phyloP scores from a whole-genome alignment of 2,888 invertebrate genomes.

The Linnaemya tessellans region DNA sequence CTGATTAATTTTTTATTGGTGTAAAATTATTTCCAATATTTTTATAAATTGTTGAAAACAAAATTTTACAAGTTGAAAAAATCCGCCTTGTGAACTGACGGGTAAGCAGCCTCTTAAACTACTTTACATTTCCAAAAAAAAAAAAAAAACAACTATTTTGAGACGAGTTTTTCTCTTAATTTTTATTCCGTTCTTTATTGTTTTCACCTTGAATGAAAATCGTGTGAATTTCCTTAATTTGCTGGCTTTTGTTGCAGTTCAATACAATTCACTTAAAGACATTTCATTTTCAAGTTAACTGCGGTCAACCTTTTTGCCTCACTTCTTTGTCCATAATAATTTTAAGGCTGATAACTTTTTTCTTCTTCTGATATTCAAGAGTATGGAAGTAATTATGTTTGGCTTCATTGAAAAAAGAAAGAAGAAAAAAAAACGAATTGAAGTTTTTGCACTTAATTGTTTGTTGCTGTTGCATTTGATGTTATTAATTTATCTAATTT shows the following conservation, averaged over 20 bases:
- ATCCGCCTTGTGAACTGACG: background rate
- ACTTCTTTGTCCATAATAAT: background rate
- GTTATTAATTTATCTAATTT: constrained; percentile 33
- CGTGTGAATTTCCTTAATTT: constrained; percentile 60
- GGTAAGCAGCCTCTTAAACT: background rate
- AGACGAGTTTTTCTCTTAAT: background rate
- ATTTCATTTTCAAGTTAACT: constrained; percentile 42
- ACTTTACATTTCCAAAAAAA: background rate
- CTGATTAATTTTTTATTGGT: too few relatives aligned
- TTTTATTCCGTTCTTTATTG: background rate
- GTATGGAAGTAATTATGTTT: background rate
- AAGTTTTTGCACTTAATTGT: constrained; percentile 47
- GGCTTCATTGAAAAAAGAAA: background rate
- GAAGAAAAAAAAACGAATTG: background rate
- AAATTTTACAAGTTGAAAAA: too few relatives aligned
- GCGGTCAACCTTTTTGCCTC: constrained; percentile 24
- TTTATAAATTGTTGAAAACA: too few relatives aligned
- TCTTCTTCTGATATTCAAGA: background rate
- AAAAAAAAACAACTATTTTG: background rate
- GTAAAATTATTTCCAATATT: too few relatives aligned
- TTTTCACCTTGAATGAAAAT: constrained; percentile 63
- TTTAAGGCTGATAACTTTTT: background rate
- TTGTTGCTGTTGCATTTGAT: background rate
- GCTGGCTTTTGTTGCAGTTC: constrained; percentile 7
- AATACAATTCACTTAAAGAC: constrained; percentile 32